Evolutionary conservation across 2,888 invertebrate genomes (phyloP).

Genomic region (Mimachlamys varia): DNA sequence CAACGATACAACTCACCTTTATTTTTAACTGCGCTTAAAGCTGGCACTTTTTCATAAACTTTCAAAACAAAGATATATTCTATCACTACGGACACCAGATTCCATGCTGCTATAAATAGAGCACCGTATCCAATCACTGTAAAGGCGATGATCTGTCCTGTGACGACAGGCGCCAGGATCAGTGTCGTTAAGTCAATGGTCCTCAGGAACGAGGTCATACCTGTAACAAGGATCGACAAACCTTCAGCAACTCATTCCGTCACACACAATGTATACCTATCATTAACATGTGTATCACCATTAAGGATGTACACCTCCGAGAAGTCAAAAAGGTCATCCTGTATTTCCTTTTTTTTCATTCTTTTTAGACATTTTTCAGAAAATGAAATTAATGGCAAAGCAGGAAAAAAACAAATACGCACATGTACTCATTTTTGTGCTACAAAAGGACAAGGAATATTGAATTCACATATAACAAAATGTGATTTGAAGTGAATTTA

Average conservation of each 20-base stretch:
- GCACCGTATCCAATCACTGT: constrained; percentile 72
- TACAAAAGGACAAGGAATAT: no score
- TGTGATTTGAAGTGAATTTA: no score
- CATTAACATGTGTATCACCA: no score
- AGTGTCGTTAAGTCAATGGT: constrained; percentile 82
- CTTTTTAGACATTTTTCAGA: no score
- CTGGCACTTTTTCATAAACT: constrained; percentile 81
- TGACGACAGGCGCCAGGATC: constrained; percentile 82
- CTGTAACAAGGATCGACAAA: constrained; percentile 71
- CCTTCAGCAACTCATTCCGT: background rate
- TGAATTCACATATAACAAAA: no score
- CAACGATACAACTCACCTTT: constrained; percentile 47
- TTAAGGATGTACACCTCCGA: no score
- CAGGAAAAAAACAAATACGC: no score
- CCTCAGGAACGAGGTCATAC: constrained; percentile 82
- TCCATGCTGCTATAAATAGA: constrained; percentile 81
- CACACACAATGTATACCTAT: background rate
- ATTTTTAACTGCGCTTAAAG: constrained; percentile 66
- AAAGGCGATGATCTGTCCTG: constrained; percentile 82
- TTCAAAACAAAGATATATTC: constrained; percentile 82
- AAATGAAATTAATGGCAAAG: no score
- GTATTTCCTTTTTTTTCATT: no score
- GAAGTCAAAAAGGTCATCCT: no score
- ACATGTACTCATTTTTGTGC: no score
- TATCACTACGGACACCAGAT: constrained; percentile 81